These are phyloP conservation scores for Macrosiphum euphorbiae DNA, from an alignment of 2,888 invertebrate genomes.

Conservation along the genomic window DNA sequence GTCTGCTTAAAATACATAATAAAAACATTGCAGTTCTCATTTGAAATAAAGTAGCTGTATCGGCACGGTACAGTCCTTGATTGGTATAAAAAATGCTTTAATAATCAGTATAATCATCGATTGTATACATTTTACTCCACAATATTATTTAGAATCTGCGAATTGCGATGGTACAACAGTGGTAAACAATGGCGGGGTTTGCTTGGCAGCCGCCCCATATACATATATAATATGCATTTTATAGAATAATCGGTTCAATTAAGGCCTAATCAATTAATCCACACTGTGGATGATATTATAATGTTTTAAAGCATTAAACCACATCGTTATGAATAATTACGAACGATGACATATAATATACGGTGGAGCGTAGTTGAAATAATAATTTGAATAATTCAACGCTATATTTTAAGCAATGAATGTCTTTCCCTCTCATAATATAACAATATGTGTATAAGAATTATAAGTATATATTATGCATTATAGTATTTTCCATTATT, in stretches of 20 bases:
- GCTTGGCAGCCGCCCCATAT: neutral
- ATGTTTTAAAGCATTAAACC: neutral
- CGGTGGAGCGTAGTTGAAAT: neutral
- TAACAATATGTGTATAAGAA: neutral
- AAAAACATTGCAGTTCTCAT: neutral
- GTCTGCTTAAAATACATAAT: neutral
- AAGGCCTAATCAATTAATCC: conserved; percentile 15
- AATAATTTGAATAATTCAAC: conserved; percentile 25
- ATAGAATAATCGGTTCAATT: conserved; percentile 30
- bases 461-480: neutral
- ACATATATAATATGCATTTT: neutral
- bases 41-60: too few relatives aligned
- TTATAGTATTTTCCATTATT: neutral
- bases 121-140: neutral
- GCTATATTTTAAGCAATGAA: neutral
- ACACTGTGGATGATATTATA: neutral
- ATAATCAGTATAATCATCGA: neutral
- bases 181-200: neutral
- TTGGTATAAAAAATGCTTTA: neutral
- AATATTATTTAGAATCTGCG: neutral
- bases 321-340: conserved; percentile 14
- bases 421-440: neutral
- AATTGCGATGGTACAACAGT: neutral
- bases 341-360: neutral
- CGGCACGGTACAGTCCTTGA: too few relatives aligned